phyloP scores from a whole-genome alignment of 2,113 vertebrate species.

The Pavo muticus region DNA sequence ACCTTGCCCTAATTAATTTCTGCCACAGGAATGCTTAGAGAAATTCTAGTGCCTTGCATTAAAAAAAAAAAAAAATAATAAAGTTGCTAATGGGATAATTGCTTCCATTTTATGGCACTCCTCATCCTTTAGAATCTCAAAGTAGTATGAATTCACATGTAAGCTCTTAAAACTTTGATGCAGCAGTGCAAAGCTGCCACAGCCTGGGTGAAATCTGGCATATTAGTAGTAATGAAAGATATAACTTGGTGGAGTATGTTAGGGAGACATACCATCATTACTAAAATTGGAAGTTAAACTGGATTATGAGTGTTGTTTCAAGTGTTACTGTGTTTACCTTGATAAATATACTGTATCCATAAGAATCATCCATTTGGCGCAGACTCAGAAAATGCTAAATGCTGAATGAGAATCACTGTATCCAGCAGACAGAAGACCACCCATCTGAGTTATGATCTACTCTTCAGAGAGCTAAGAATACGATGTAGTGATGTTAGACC shows the following conservation, averaged over 20 bases:
- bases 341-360: neutral
- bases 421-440: neutral
- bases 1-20: slow-evolving; percentile 67
- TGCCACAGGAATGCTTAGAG: slow-evolving; percentile 62
- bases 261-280: neutral
- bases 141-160: neutral
- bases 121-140: slow-evolving; percentile 27
- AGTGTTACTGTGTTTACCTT: neutral
- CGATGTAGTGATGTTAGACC: neutral
- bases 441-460: neutral
- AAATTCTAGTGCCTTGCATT: slow-evolving; percentile 39
- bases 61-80: slow-evolving; percentile 4
- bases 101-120: slow-evolving; percentile 45
- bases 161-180: neutral
- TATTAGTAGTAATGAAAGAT: neutral
- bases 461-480: neutral
- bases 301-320: neutral
- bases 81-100: slow-evolving; percentile 55
- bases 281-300: neutral
- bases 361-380: neutral
- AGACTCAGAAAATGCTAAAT: neutral
- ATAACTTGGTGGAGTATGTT: neutral
- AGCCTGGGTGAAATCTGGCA: neutral
- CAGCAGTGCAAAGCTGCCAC: neutral
- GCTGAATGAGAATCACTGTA: neutral